Evolutionary conservation across 2,113 vertebrate genomes (phyloP).

Genomic region (Ranitomeya variabilis): DNA sequence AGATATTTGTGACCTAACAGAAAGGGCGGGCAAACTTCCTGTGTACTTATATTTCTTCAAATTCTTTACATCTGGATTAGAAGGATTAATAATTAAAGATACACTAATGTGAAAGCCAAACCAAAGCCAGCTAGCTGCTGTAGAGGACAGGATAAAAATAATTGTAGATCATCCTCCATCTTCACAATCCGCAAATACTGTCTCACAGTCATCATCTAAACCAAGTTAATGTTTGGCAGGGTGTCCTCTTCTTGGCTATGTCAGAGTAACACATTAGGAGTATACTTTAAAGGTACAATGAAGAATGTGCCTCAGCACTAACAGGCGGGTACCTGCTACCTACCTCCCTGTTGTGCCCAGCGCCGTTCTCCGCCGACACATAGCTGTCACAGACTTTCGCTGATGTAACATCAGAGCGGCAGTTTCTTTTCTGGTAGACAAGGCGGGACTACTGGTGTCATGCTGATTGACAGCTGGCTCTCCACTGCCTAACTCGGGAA

Average conservation of each 20-base stretch:
- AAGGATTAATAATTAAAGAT: slow-evolving; percentile 5
- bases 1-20: neutral
- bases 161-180: neutral
- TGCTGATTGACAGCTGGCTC: too few species aligned
- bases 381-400: too few species aligned
- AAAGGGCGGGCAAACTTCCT: neutral
- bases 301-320: neutral
- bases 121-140: neutral
- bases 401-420: too few species aligned
- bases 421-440: too few species aligned
- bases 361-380: too few species aligned
- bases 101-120: neutral
- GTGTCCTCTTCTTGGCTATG: neutral
- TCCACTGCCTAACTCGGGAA: too few species aligned
- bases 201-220: neutral
- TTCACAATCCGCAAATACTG: neutral
- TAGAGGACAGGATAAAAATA: neutral
- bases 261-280: too few species aligned
- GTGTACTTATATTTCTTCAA: neutral
- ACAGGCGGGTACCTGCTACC: too few species aligned
- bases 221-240: neutral
- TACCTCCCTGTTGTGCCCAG: too few species aligned
- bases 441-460: too few species aligned
- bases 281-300: neutral
- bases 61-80: neutral